Percentiles rank a stretch among this genome's conserved stretches.
Evolutionary conservation across 2,888 invertebrate species (phyloP).

Genomic region (Cryptocephalus moraei): DNA sequence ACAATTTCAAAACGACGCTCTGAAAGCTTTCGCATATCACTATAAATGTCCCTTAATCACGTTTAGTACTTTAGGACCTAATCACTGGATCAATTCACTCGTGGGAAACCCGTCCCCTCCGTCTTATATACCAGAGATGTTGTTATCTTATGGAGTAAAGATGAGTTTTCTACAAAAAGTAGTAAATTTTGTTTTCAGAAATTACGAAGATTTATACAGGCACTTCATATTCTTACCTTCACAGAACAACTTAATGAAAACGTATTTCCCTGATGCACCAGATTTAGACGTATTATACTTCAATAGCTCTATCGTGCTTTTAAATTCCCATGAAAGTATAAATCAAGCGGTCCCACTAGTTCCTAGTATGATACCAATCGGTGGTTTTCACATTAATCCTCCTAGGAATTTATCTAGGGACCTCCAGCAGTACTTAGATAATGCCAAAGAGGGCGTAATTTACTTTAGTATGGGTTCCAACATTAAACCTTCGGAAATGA

Average conservation of each 20-base stretch:
- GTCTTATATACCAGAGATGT: conserved; percentile 31
- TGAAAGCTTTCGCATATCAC: conserved; percentile 32
- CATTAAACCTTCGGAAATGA: conserved; percentile 44
- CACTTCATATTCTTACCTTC: conserved; percentile 16
- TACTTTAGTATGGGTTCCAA: conserved; percentile 53
- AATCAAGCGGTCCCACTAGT: conserved; percentile 41
- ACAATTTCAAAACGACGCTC: conserved; percentile 41
- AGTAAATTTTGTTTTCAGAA: conserved; percentile 36
- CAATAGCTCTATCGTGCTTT: conserved; percentile 23
- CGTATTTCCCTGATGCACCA: conserved; percentile 24
- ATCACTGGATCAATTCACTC: conserved; percentile 27
- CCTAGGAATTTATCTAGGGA: conserved; percentile 31
- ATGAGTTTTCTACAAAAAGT: conserved; percentile 45
- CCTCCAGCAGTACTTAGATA: conserved; percentile 43
- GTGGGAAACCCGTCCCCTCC: conserved; percentile 41
- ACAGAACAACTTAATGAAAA: conserved; percentile 22
- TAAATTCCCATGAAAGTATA: conserved; percentile 41
- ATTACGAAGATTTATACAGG: conserved; percentile 3
- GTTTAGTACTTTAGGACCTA: conserved; percentile 39
- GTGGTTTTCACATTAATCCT: conserved; percentile 40
- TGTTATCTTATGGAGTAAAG: background rate
- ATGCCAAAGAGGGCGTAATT: conserved; percentile 44
- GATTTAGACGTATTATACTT: conserved; percentile 16
- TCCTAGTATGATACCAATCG: conserved; percentile 48
- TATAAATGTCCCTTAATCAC: conserved; percentile 32